Evolutionary conservation across 2,888 invertebrate species (phyloP).

Genomic region (Thelaira solivaga): DNA sequence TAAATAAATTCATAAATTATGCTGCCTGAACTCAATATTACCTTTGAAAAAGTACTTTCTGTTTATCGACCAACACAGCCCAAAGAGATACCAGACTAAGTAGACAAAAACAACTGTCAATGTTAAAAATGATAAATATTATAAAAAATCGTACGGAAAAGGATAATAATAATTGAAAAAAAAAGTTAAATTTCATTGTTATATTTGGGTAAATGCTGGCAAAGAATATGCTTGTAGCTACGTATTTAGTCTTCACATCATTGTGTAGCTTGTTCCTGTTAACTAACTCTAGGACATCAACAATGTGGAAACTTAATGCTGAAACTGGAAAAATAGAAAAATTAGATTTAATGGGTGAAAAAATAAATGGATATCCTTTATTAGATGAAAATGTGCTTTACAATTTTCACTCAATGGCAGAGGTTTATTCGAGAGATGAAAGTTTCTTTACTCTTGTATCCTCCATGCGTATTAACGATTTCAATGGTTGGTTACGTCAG

Average conservation of each 20-base stretch:
- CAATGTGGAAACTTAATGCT: constrained; percentile 88
- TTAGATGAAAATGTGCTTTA: constrained; percentile 37
- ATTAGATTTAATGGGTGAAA: not conserved
- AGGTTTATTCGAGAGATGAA: constrained; percentile 79
- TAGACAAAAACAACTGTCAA: constrained; percentile 11
- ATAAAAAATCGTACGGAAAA: constrained; percentile 8
- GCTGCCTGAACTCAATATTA: no score
- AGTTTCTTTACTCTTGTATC: constrained; percentile 87
- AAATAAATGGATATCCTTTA: not conserved
- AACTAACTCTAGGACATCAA: constrained; percentile 89
- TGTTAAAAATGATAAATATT: constrained; percentile 28
- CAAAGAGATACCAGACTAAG: constrained; percentile 14
- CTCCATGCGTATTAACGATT: constrained; percentile 76
- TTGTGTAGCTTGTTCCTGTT: constrained; percentile 72
- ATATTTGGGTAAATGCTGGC: constrained; percentile 22
- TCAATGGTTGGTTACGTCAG: constrained; percentile 58
- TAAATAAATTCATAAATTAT: no score
- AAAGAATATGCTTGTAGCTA: constrained; percentile 50
- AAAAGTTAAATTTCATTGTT: not conserved
- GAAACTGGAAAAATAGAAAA: constrained; percentile 85
- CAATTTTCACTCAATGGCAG: constrained; percentile 55
- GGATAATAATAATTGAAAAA: constrained; percentile 10
- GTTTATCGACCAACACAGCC: constrained; percentile 2
- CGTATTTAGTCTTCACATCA: constrained; percentile 66
- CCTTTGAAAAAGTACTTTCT: constrained; percentile 1